These are phyloP conservation scores for Cryptus armator DNA, from an alignment of 2,888 invertebrate species.

Conservation along the genomic window DNA sequence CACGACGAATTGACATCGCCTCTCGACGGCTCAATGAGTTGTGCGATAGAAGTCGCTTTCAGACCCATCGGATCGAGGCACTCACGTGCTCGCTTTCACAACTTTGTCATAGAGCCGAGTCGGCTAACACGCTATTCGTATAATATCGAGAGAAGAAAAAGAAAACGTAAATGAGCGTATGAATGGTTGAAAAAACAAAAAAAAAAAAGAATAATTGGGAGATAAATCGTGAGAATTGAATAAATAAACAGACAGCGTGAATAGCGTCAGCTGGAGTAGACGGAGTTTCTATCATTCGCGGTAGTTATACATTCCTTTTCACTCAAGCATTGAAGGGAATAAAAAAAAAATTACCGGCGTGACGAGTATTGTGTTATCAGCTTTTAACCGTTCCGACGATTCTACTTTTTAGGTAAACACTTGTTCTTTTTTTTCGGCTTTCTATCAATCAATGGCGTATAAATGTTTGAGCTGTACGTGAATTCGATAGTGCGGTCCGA, in stretches of 20 bases:
- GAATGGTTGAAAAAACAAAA: not conserved
- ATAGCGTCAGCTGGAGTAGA: not conserved
- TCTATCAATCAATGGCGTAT: not conserved
- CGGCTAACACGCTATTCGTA: not conserved
- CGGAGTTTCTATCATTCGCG: not conserved
- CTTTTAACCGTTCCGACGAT: not conserved
- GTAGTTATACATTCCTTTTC: not conserved
- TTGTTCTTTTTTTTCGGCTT: not conserved
- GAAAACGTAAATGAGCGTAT: not conserved
- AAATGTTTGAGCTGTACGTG: not conserved
- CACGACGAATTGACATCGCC: slow-evolving; percentile 34
- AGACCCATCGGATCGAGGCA: slow-evolving; percentile 22
- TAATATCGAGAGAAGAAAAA: not conserved
- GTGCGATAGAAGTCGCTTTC: slow-evolving; percentile 11
- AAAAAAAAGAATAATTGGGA: not conserved
- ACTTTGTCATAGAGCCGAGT: slow-evolving; percentile 20
- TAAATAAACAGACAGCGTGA: not conserved
- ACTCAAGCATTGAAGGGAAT: not conserved
- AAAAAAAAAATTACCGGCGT: not conserved
- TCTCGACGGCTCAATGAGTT: slow-evolving; percentile 23
- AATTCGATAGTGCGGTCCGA: not conserved
- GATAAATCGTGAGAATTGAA: not conserved
- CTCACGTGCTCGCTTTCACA: slow-evolving; percentile 51
- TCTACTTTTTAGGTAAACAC: too few relatives aligned
- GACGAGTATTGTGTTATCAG: not conserved